phyloP scores from a whole-genome alignment of 2,888 invertebrate species.

The Sericinus montela region DNA sequence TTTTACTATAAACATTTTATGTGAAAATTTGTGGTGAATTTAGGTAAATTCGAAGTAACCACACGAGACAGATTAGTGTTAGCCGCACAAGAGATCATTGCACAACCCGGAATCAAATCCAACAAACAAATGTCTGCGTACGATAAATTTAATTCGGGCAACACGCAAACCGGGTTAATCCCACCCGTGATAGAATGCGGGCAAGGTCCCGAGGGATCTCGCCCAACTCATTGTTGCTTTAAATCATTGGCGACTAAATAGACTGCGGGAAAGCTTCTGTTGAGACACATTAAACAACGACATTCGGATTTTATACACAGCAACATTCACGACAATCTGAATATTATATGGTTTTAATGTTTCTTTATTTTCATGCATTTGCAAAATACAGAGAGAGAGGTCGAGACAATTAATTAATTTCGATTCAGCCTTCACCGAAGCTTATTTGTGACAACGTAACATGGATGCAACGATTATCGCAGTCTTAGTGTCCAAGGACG shows the following conservation, averaged over 20 bases:
- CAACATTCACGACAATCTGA: too few relatives aligned
- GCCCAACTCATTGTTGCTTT: conserved; percentile 29
- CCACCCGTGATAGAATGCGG: conserved; percentile 39
- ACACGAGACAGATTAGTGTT: too few relatives aligned
- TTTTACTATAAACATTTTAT: too few relatives aligned
- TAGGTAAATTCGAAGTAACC: too few relatives aligned
- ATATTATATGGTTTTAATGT: neutral
- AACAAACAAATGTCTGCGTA: conserved; percentile 15
- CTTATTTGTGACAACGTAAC: too few relatives aligned
- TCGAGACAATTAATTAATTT: too few relatives aligned
- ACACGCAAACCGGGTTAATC: conserved; percentile 35
- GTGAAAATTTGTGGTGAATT: too few relatives aligned
- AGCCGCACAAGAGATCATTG: neutral
- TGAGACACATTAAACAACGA: conserved; percentile 21
- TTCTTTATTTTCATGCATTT: neutral
- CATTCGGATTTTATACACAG: too few relatives aligned
- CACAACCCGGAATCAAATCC: conserved; percentile 11
- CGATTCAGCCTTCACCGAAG: too few relatives aligned
- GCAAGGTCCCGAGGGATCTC: conserved; percentile 22
- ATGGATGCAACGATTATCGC: too few relatives aligned
- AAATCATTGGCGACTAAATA: conserved; percentile 24
- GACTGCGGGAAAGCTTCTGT: conserved; percentile 17
- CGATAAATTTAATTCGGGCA: conserved; percentile 36
- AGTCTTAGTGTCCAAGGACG: too few relatives aligned
- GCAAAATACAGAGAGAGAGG: too few relatives aligned